These are phyloP conservation scores for Hypotaenidia philippensis DNA, from an alignment of 2,797 vertebrate genomes.

Conservation along the genomic window DNA sequence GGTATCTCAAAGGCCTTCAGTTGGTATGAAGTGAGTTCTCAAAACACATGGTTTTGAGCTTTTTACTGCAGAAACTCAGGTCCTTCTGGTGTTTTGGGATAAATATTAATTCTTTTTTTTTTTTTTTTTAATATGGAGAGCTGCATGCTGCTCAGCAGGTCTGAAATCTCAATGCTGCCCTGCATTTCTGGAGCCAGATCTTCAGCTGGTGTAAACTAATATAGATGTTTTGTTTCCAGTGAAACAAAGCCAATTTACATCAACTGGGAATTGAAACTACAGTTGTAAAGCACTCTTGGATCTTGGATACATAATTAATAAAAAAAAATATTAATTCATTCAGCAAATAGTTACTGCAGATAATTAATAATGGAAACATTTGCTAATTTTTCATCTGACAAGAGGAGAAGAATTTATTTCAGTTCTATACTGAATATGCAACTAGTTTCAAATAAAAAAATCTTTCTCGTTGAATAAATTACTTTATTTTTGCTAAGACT, in stretches of 20 bases:
- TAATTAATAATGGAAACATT: constrained; percentile 28
- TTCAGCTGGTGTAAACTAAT: constrained; percentile 22
- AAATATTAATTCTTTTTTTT: background rate
- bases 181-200: background rate
- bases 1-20: background rate
- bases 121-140: background rate
- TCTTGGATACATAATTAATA: constrained; percentile 25
- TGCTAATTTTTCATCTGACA: constrained; percentile 7
- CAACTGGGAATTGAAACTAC: constrained; percentile 23
- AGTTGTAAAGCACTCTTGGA: constrained; percentile 33
- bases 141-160: background rate
- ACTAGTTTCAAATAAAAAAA: background rate
- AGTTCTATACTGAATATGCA: background rate
- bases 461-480: background rate
- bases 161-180: background rate
- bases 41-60: background rate
- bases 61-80: background rate
- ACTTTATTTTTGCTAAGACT: constrained; percentile 12
- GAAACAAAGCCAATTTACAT: constrained; percentile 46
- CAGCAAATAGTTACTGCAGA: constrained; percentile 1
- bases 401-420: background rate
- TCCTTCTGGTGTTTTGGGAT: background rate
- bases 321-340: background rate
- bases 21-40: background rate
- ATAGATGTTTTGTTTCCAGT: constrained; percentile 22